Conservation (phyloP, 2,797 vertebrate species). For the Coranthus polyacanthus region DNA sequence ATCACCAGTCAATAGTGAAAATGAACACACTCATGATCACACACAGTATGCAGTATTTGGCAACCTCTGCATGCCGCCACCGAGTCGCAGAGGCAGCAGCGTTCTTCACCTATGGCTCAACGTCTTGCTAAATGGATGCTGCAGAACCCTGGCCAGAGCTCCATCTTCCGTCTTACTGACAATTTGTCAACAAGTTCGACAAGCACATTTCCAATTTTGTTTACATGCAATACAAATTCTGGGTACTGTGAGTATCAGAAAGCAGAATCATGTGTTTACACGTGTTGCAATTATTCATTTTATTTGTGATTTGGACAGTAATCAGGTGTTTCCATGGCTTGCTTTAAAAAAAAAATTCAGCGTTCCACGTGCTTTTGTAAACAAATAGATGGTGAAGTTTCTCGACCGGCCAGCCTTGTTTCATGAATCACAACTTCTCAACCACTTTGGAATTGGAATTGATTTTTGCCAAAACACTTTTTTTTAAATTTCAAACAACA, state of each 20-base stretch:
- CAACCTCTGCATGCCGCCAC: not conserved
- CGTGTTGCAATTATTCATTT: conserved; percentile 41
- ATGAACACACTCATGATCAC: conserved; percentile 5
- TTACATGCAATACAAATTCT: conserved; percentile 26
- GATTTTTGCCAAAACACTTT: conserved; percentile 24
- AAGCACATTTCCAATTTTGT: conserved; percentile 23
- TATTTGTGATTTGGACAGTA: conserved; percentile 29
- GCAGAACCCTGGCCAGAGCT: not conserved
- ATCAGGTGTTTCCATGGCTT: conserved; percentile 20
- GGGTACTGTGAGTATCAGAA: conserved; percentile 21
- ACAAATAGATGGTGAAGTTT: conserved; percentile 33
- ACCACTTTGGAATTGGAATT: conserved; percentile 26
- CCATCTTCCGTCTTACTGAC: not conserved
- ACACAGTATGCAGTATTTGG: too few species aligned
- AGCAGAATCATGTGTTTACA: conserved; percentile 45
- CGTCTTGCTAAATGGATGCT: not conserved
- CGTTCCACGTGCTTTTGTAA: conserved; percentile 22
- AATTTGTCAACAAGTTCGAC: not conserved
- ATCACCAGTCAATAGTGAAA: not conserved
- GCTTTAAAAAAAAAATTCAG: not conserved
- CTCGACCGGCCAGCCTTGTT: conserved; percentile 12
- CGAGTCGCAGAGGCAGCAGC: conserved; percentile 17
- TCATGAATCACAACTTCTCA: conserved; percentile 40
- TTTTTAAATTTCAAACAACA: conserved; percentile 11
- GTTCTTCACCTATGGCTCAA: not conserved